phyloP scores from a whole-genome alignment of 2,797 vertebrate genomes.

The Orestias chungarensis region DNA sequence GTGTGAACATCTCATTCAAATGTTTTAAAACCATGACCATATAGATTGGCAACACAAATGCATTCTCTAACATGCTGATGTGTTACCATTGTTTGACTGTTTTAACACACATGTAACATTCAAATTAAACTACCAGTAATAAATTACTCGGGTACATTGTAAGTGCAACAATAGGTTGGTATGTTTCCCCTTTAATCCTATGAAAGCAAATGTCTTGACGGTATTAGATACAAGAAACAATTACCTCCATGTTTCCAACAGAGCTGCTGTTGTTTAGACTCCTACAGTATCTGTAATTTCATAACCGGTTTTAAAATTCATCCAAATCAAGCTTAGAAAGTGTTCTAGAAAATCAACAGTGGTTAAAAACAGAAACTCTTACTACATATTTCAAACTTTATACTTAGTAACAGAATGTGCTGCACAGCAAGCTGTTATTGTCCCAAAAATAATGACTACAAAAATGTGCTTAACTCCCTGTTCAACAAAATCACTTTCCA shows the following conservation, averaged over 20 bases:
- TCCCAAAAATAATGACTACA: conserved; percentile 68
- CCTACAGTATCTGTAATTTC: neutral
- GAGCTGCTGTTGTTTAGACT: conserved; percentile 40
- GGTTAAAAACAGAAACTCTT: neutral
- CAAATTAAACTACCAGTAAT: neutral
- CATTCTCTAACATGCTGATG: too few species aligned
- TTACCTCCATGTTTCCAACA: conserved; percentile 3
- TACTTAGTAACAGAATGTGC: conserved; percentile 16
- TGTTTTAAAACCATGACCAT: too few species aligned
- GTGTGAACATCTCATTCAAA: too few species aligned
- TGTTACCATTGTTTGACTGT: too few species aligned
- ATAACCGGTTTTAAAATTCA: neutral
- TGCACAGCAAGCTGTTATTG: conserved; percentile 63
- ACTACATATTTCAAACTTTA: neutral
- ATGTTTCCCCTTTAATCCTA: neutral
- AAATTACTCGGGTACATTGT: neutral
- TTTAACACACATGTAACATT: too few species aligned
- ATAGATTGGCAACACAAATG: too few species aligned
- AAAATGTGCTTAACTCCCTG: conserved; percentile 75
- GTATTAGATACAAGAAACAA: neutral
- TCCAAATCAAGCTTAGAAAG: neutral
- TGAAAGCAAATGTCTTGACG: neutral
- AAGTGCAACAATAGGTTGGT: neutral
- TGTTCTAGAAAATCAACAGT: neutral
- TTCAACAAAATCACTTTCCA: conserved; percentile 81